A percentile compares a stretch with the other conserved stretches of the same genome.
These are phyloP conservation scores for Malthinus seriepunctatus DNA, from an alignment of 2,888 invertebrate genomes.

Conservation along the genomic window DNA sequence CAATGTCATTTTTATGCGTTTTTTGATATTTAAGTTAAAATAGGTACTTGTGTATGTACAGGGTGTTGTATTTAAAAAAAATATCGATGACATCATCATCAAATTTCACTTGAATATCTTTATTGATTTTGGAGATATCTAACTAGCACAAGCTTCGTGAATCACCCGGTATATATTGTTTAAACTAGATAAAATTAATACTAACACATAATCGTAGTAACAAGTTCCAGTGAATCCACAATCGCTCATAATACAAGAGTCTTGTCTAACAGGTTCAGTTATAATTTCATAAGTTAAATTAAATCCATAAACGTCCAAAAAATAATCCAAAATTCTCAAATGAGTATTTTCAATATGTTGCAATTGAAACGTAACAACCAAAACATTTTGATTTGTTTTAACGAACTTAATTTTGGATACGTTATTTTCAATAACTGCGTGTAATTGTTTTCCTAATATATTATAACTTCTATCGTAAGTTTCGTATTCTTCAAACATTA, in stretches of 20 bases:
- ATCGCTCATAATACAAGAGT: conserved; percentile 76
- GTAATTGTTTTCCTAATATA: conserved; percentile 53
- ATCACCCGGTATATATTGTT: too few species aligned
- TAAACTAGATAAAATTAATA: conserved; percentile 36
- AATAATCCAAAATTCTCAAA: conserved; percentile 76
- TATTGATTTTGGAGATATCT: too few species aligned
- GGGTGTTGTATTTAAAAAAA: too few species aligned
- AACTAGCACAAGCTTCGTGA: too few species aligned
- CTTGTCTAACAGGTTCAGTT: conserved; percentile 57
- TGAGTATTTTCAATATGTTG: conserved; percentile 75
- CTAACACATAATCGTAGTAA: conserved; percentile 77
- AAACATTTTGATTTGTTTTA: conserved; percentile 69
- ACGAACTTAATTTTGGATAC: conserved; percentile 68
- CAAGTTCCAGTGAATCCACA: conserved; percentile 89
- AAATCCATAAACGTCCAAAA: conserved; percentile 87
- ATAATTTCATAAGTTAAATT: conserved; percentile 89
- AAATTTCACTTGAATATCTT: too few species aligned
- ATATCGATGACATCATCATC: too few species aligned
- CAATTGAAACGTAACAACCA: conserved; percentile 78
- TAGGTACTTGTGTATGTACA: too few species aligned
- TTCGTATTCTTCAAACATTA: conserved; percentile 76
- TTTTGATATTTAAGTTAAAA: too few species aligned
- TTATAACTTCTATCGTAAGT: conserved; percentile 61
- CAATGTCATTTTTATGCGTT: too few species aligned
- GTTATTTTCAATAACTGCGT: conserved; percentile 70